These are phyloP conservation scores for crab-eating macaque (Macaca fascicularis) DNA, from an alignment of 2,113 vertebrate genomes.

Conservation along the genomic window T2T-MFA8v1.1 NC_088377.1:197100501-197101000, in stretches of 20 bases:
- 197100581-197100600: neutral
- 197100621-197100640: neutral
- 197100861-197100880: too few relatives aligned
- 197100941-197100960: too few relatives aligned
- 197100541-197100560: neutral
- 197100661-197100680: neutral
- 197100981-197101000: neutral
- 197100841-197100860: too few relatives aligned
- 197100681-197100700: neutral
- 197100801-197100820: neutral
- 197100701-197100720: neutral
- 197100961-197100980: neutral
- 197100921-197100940: neutral
- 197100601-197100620: neutral
- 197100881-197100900: neutral
- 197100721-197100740: too few relatives aligned
- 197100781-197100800: neutral
- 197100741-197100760: too few relatives aligned
- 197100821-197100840: neutral
- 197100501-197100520: neutral
- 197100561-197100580: accelerated
- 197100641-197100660: neutral
- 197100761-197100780: neutral
- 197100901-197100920: neutral
- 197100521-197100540: neutral